A percentile compares a stretch with the other conserved stretches of the same genome.
Conservation (phyloP, 2,797 vertebrate genomes). For the Tragelaphus eurycerus region DNA sequence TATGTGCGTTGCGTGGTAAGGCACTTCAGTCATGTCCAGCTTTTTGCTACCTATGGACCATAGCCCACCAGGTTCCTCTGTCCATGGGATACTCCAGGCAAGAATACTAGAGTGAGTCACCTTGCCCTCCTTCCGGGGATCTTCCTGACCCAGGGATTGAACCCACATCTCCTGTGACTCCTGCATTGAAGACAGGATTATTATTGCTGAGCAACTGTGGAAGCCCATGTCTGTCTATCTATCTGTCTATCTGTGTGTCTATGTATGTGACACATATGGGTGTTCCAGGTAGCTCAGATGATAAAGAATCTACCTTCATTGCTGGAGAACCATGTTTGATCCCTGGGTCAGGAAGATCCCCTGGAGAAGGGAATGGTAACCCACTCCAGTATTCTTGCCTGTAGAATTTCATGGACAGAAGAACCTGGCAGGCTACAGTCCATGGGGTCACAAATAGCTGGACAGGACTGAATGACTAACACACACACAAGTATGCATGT, state of each 20-base stretch:
- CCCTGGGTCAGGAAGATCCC: neutral
- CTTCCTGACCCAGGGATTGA: neutral
- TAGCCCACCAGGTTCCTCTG: neutral
- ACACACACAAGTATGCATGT: neutral
- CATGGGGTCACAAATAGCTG: neutral
- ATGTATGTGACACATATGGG: neutral
- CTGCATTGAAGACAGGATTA: neutral
- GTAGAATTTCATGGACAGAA: neutral
- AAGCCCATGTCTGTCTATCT: neutral
- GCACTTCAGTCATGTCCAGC: neutral
- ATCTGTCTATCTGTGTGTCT: neutral
- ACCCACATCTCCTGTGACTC: neutral
- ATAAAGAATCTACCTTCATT: neutral
- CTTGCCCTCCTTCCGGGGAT: neutral
- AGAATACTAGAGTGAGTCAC: neutral
- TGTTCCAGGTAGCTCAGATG: neutral
- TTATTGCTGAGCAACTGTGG: neutral
- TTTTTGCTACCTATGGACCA: neutral
- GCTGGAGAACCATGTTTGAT: neutral
- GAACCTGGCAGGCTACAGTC: neutral
- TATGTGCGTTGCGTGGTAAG: neutral
- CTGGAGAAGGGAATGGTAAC: neutral
- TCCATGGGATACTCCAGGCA: neutral
- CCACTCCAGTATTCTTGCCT: neutral
- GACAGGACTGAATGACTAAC: neutral